Conservation (phyloP, 1,140 invertebrate species). For the Hyphantria cunea region DNA sequence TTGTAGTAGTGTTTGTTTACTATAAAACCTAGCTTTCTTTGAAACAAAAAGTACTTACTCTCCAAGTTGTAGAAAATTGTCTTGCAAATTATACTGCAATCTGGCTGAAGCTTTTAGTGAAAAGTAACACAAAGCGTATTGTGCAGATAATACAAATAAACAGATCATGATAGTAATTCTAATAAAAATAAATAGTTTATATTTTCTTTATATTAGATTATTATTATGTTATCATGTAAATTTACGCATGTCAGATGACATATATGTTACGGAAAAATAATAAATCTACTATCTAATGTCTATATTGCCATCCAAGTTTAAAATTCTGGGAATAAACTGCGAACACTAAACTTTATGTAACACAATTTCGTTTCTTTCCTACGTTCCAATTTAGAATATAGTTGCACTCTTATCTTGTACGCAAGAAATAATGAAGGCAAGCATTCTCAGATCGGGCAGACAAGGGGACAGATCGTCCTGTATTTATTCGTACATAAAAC, state of each 20-base stretch:
- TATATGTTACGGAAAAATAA: too few relatives aligned
- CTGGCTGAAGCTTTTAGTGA: neutral
- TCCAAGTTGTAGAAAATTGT: neutral
- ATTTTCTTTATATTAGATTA: too few relatives aligned
- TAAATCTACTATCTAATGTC: too few relatives aligned
- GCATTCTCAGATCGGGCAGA: constrained; percentile 46
- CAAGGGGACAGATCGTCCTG: constrained; percentile 59
- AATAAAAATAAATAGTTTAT: neutral
- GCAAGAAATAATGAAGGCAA: constrained; percentile 20
- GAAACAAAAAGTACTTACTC: neutral
- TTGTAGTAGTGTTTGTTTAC: constrained; percentile 15
- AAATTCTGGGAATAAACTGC: too few relatives aligned
- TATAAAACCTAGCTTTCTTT: neutral
- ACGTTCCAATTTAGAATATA: too few relatives aligned
- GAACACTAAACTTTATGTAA: too few relatives aligned
- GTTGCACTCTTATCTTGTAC: constrained; percentile 1
- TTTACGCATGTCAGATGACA: too few relatives aligned
- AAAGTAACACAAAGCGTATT: too few relatives aligned
- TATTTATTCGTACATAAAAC: constrained; percentile 72
- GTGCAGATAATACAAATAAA: too few relatives aligned
- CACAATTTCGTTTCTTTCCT: too few relatives aligned
- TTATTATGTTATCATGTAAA: too few relatives aligned
- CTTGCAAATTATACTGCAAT: neutral
- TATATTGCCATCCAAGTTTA: too few relatives aligned
- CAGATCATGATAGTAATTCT: neutral